Percentiles rank a stretch among this genome's conserved stretches.
These are phyloP conservation scores for Alligator sinensis DNA, from an alignment of 2,113 vertebrate genomes.

Conservation along the genomic window DNA sequence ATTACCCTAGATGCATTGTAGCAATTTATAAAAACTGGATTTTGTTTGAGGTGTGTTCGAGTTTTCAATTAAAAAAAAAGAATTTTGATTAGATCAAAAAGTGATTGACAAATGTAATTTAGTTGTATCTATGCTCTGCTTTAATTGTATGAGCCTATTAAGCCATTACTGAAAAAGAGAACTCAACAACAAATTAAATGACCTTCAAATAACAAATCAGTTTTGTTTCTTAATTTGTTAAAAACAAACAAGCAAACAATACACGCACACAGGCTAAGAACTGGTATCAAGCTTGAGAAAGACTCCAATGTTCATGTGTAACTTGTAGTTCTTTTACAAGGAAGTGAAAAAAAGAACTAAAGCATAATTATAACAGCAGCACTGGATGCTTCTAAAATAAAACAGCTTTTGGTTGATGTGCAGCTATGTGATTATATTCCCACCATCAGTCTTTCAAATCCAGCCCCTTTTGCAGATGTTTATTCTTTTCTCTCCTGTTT, in stretches of 20 bases:
- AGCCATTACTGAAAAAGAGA: background rate
- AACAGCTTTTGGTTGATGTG: constrained; percentile 63
- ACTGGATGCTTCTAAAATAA: constrained; percentile 55
- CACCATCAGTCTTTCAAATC: constrained; percentile 64
- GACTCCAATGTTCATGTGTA: background rate
- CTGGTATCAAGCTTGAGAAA: constrained; percentile 8
- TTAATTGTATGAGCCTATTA: background rate
- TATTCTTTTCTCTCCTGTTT: constrained; percentile 74
- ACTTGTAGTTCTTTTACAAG: constrained; percentile 38
- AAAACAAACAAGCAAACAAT: background rate
- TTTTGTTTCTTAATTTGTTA: background rate
- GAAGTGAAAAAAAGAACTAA: constrained; percentile 38
- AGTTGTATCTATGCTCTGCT: background rate
- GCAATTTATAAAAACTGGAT: background rate
- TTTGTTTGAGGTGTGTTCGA: background rate
- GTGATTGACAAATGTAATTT: background rate
- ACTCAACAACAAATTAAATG: background rate
- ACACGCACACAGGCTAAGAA: background rate
- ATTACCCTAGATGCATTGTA: background rate
- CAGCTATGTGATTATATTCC: constrained; percentile 55
- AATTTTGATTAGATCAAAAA: background rate
- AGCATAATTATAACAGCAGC: constrained; percentile 52
- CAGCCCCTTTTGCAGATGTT: constrained; percentile 74
- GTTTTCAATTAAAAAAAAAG: background rate
- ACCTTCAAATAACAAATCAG: background rate